A percentile compares a stretch with the other conserved stretches of the same genome.
phyloP scores from a whole-genome alignment of 2,113 vertebrate genomes.

The Vimba vimba region DNA sequence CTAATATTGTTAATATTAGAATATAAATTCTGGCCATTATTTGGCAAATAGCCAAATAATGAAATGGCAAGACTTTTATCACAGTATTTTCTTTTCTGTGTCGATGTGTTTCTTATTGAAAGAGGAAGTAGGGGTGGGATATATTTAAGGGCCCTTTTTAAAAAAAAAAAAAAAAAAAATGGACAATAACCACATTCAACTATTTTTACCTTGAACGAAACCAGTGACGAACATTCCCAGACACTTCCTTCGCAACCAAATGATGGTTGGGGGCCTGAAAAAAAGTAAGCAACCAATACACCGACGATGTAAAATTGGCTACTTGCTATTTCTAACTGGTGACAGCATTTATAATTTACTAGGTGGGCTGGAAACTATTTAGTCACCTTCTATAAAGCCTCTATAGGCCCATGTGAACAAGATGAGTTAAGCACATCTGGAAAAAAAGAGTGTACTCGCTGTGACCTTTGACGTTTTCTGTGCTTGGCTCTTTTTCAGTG shows the following conservation, averaged over 20 bases:
- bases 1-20: neutral
- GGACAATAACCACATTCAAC: neutral
- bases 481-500: slow-evolving; percentile 71
- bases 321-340: neutral
- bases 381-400: neutral
- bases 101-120: neutral
- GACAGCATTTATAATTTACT: neutral
- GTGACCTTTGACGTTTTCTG: slow-evolving; percentile 24
- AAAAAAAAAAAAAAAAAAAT: neutral
- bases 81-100: neutral
- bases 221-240: neutral
- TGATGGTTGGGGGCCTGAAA: neutral
- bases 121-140: neutral
- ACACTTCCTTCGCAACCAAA: neutral
- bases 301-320: neutral
- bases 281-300: neutral
- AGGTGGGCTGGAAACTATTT: neutral
- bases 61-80: neutral
- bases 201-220: neutral
- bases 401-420: neutral
- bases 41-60: neutral
- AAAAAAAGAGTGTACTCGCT: neutral
- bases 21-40: neutral
- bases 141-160: neutral
- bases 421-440: neutral